Evolutionary conservation across 2,113 vertebrate genomes (phyloP).

Genomic region (Scopus umbretta): DNA sequence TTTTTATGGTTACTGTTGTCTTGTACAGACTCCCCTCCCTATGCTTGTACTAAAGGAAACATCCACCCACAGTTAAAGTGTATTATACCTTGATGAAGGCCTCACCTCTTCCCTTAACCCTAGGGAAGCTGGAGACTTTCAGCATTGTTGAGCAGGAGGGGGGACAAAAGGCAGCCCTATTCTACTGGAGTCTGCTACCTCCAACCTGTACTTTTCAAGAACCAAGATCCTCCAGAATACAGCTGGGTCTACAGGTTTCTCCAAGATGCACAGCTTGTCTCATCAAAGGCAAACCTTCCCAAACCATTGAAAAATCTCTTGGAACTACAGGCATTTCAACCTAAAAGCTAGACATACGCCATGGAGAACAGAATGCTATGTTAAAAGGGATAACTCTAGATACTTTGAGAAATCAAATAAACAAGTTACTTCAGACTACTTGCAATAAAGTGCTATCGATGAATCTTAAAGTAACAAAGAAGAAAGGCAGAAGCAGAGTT

Average conservation of each 20-base stretch:
- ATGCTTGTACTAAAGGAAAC: conserved; percentile 9
- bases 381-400: not conserved
- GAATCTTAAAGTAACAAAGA: not conserved
- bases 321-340: not conserved
- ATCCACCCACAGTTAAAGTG: conserved; percentile 3
- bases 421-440: not conserved
- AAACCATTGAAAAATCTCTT: not conserved
- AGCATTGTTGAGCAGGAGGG: not conserved
- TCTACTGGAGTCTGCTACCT: not conserved
- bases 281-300: not conserved
- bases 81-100: not conserved
- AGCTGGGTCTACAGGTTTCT: not conserved
- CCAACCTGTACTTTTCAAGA: not conserved
- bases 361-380: not conserved
- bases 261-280: not conserved
- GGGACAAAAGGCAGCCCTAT: not conserved
- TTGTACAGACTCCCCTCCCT: not conserved
- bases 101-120: conserved; percentile 45
- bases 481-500: not conserved
- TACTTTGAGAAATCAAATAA: not conserved
- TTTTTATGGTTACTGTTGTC: conserved; percentile 6
- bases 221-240: not conserved
- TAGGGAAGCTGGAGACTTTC: not conserved
- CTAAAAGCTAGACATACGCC: not conserved
- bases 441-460: not conserved